Evolutionary conservation across 2,113 vertebrate species (phyloP).

Genomic region (Cisticola juncidis): DNA sequence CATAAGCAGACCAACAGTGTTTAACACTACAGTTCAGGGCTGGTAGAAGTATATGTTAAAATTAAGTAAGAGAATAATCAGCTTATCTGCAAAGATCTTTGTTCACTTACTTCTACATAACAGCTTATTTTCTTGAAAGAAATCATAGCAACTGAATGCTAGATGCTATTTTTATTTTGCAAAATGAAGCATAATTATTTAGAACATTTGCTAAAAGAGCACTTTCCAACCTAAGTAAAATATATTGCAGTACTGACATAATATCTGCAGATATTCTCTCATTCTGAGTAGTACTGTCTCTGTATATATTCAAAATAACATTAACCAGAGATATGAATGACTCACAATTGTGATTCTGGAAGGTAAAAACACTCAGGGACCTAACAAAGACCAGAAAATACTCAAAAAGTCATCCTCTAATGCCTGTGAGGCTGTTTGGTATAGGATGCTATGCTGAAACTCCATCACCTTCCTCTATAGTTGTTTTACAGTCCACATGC

Average conservation of each 20-base stretch:
- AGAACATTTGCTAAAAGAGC: conserved; percentile 45
- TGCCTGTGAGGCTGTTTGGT: neutral
- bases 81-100: neutral
- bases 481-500: neutral
- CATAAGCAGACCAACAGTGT: neutral
- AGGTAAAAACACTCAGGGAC: neutral
- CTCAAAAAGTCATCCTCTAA: neutral
- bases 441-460: neutral
- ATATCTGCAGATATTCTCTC: neutral
- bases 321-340: neutral
- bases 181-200: conserved; percentile 62
- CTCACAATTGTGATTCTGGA: neutral
- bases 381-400: conserved; percentile 16
- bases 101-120: conserved; percentile 20
- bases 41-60: neutral
- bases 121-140: conserved; percentile 40
- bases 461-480: neutral
- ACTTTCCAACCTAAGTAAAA: conserved; percentile 46
- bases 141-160: conserved; percentile 48
- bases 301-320: neutral
- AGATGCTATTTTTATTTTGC: conserved; percentile 62
- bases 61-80: neutral
- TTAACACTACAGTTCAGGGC: neutral
- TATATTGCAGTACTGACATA: neutral
- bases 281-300: neutral